phyloP scores from a whole-genome alignment of 1,140 invertebrate species.

The Cepaea nemoralis region DNA sequence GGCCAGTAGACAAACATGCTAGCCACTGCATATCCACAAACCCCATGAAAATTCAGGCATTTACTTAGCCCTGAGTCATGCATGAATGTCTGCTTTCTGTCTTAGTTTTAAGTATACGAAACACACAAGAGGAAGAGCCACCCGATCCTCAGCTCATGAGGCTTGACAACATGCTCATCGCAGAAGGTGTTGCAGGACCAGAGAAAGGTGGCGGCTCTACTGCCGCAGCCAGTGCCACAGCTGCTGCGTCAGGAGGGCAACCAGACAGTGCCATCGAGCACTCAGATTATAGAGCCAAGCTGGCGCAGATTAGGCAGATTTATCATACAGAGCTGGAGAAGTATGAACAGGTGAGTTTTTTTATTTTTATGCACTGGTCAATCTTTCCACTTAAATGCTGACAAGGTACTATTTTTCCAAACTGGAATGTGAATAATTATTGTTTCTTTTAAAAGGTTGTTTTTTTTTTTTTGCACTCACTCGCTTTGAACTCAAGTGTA shows the following conservation, averaged over 20 bases:
- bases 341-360: slow-evolving; percentile 89
- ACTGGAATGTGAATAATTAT: no score
- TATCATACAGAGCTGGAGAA: slow-evolving; percentile 99
- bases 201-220: slow-evolving; percentile 95
- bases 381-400: no score
- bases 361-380: no score
- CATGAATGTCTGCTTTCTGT: no score
- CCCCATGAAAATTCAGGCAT: no score
- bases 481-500: no score
- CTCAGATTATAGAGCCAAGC: slow-evolving; percentile 97
- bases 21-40: no score
- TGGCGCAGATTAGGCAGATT: slow-evolving; percentile 98
- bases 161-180: slow-evolving; percentile 99
- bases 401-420: no score
- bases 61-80: no score
- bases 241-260: slow-evolving; percentile 81
- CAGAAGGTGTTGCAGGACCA: slow-evolving; percentile 97
- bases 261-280: slow-evolving; percentile 94
- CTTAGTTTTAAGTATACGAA: slow-evolving; percentile 92
- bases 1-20: no score
- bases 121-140: slow-evolving; percentile 97
- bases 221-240: slow-evolving; percentile 90
- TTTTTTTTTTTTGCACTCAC: no score
- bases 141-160: slow-evolving; percentile 99
- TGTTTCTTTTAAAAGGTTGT: no score